Evolutionary conservation across 2,113 vertebrate species (phyloP).

Genomic region (Natator depressus): DNA sequence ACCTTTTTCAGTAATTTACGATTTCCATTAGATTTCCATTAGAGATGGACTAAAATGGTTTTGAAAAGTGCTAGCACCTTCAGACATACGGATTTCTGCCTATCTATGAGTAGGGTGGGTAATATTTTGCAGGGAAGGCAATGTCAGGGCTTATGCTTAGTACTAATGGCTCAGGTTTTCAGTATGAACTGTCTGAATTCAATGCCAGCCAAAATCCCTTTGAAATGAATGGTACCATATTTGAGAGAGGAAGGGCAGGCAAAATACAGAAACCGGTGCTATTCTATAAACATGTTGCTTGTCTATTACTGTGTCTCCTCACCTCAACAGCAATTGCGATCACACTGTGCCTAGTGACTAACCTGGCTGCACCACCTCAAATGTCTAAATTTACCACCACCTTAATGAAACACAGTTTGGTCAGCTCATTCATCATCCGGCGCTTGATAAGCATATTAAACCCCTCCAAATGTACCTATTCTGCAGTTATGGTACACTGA

Average conservation of each 20-base stretch:
- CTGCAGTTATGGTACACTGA: neutral
- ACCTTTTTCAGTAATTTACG: conserved; percentile 81
- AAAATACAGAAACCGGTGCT: neutral
- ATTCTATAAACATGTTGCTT: neutral
- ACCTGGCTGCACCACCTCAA: neutral
- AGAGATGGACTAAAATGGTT: conserved; percentile 74
- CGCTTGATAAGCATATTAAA: neutral
- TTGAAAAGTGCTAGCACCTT: conserved; percentile 70
- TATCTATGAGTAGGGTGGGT: neutral
- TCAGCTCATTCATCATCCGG: neutral
- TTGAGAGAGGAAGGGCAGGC: neutral
- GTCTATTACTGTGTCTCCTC: neutral
- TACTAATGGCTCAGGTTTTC: neutral
- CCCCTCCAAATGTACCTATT: neutral
- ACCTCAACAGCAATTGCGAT: neutral
- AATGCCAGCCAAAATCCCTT: neutral
- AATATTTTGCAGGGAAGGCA: neutral
- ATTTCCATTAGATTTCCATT: conserved; percentile 85
- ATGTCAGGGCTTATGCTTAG: neutral
- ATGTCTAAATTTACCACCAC: neutral
- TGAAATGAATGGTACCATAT: neutral
- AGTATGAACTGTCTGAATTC: neutral
- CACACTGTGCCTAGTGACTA: neutral
- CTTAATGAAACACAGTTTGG: fast-evolving
- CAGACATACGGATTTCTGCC: conserved; percentile 37